Evolutionary conservation across 2,113 vertebrate species (phyloP).

Genomic region (Toxotes jaculatrix): DNA sequence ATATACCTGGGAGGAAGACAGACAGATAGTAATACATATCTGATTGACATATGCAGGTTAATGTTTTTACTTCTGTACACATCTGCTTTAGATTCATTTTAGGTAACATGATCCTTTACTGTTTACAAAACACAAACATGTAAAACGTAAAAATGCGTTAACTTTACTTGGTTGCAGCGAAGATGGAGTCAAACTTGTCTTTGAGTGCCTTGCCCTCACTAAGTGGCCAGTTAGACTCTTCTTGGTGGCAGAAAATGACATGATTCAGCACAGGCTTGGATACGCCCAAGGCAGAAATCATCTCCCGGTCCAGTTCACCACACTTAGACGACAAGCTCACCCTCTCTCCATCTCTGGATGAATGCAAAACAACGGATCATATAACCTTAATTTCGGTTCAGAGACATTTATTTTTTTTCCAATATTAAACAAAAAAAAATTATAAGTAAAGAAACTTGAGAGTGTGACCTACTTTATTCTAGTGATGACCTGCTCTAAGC

Average conservation of each 20-base stretch:
- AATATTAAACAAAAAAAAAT: neutral
- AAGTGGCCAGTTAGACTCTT: constrained; percentile 98
- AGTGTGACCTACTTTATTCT: constrained; percentile 88
- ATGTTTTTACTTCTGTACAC: neutral
- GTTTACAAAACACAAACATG: neutral
- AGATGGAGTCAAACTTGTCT: constrained; percentile 98
- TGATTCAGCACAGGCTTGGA: constrained; percentile 95
- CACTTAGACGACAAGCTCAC: constrained; percentile 96
- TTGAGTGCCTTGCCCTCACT: constrained; percentile 97
- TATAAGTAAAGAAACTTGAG: accelerated
- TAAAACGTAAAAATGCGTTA: neutral
- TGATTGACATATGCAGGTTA: neutral
- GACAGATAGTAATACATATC: neutral
- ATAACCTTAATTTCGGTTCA: neutral
- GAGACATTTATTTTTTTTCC: neutral
- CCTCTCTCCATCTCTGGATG: constrained; percentile 88
- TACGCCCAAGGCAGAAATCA: constrained; percentile 95
- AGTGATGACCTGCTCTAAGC: constrained; percentile 93
- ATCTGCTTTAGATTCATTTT: neutral
- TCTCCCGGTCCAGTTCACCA: constrained; percentile 94
- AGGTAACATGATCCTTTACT: neutral
- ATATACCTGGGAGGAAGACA: constrained; percentile 88
- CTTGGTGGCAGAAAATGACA: constrained; percentile 99
- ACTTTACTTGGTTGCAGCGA: constrained; percentile 95
- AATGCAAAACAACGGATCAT: neutral